phyloP scores from a whole-genome alignment of 2,113 vertebrate species.

The Osmerus eperlanus region DNA sequence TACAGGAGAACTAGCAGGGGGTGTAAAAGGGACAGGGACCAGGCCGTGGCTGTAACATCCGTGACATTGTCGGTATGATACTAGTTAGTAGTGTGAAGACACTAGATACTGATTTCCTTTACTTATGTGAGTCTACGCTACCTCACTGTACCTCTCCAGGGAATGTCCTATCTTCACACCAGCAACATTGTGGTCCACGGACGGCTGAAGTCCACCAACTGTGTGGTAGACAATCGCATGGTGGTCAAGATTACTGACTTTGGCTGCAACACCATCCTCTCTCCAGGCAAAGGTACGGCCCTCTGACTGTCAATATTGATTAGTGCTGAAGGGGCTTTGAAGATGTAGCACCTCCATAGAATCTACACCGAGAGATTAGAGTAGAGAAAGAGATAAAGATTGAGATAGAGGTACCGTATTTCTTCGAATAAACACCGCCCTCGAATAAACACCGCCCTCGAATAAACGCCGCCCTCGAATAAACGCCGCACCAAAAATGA shows the following conservation, averaged over 20 bases:
- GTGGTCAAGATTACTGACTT: constrained; percentile 99
- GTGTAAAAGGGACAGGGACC: too few species aligned
- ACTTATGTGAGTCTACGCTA: not conserved
- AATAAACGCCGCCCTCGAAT: too few species aligned
- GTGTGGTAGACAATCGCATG: constrained; percentile 95
- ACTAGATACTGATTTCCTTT: not conserved
- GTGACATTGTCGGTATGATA: too few species aligned
- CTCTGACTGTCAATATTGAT: not conserved
- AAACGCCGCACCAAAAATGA: too few species aligned
- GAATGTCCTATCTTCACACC: constrained; percentile 96
- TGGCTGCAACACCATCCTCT: constrained; percentile 88
- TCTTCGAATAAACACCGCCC: too few species aligned
- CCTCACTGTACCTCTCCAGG: constrained; percentile 63
- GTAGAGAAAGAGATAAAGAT: too few species aligned
- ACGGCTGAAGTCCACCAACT: constrained; percentile 94
- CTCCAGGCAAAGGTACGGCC: constrained; percentile 78
- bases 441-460: too few species aligned
- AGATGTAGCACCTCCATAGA: not conserved
- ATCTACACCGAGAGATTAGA: too few species aligned
- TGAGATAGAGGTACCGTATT: too few species aligned
- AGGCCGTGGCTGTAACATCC: too few species aligned
- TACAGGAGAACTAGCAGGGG: too few species aligned
- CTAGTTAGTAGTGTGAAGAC: not conserved
- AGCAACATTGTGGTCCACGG: constrained; percentile 90
- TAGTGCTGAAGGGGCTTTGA: not conserved